Evolutionary conservation across 2,888 invertebrate species (phyloP), one percentile per base, ranked within the genome.

Genomic region (Linnaemya tessellans): DNA sequence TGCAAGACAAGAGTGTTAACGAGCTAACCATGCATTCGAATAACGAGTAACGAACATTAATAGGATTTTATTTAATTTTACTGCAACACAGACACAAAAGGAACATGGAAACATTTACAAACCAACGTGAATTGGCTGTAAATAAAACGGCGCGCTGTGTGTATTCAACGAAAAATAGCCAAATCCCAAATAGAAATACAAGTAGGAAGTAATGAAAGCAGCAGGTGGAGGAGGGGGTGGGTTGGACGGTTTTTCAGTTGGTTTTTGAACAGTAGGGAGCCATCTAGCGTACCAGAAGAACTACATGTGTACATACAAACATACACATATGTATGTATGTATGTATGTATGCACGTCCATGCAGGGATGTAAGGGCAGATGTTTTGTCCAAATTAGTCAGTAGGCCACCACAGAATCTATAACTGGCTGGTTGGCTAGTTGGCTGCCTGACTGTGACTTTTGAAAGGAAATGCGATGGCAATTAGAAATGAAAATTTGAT

Each of bases 101-200:
- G 51, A 68, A 70, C 77, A 58, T 43, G 64, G 58, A 75, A 54
- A 30, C 64, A 58, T 54, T 74, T 46, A 62, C 30, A 62, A 20
- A 38, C 41, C 78, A 71, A 56, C 30, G 38, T 64, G 25, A 81
- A 62, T 41, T 73, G 60, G 11, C 35, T 80, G 70, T 84, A 80
- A 64, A 80, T 65, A 58, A 71, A 84, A 80, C 71, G 65, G 70
- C 73, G 78, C 60, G 79, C 64, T 84, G 84, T 87, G 81, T 86
- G 84, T 85, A 87, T 87, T 87, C 84, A 87, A 80, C 79, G 81
- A 81, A 84, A 84, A 84, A 18, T 65, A 73, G 75, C 71, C 11
- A 56, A 73, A 75, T 78, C n/a, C 20, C 22, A 73, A 64, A 60
- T 18, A 41, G 5, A 41, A 13, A 8, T 64, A 43, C 22, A 22